Base-by-base conservation (phyloP, 2,113 vertebrate species). In the Pollachius pollachius region DNA sequence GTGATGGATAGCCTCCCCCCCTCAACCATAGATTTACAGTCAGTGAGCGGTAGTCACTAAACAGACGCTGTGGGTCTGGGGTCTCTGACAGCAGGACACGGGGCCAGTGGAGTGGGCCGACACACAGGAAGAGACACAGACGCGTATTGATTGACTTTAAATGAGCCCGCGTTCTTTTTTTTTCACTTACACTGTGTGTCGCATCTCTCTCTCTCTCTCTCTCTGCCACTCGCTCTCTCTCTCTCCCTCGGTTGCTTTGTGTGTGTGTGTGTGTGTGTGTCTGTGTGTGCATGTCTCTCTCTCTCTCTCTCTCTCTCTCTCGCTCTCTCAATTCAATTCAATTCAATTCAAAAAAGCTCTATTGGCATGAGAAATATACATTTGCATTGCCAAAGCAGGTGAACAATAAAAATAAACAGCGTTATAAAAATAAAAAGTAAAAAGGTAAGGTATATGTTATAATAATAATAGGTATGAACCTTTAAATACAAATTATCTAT, bases 101-200 rank as follows among this genome's bases (percentile, higher is more conserved):
- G 79, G 82, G n/a, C n/a, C 81, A 80, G 75, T 9, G 66, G 81
- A 84, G 78, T 60, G 56, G 56, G 79, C 73, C 84, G 0, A 91
- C 90, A 90, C 90, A 82, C 81, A 92, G 92, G 91, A 95, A 94
- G 93, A 91, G 69, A 91, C 91, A 89, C 88, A 94, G 94, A 96
- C 92, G 74, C 85, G 72, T 87, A 91, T 90, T 95, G 95, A 95
- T 94, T 94, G 89, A 90, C 93, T 92, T 94, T 92, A 94, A 95
- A 95, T 94, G 93, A 92, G 86, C 88, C 93, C 92, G n/a, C n/a
- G n/a, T n/a, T 88, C 86, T 13, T 1, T 18, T 1, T 18, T 19
- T 19, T 9, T 19, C 17, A 6, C 58, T 19, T 8, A 18, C 16
- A 2, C 58, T 60, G 8, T 60, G 17, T 60, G n/a, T 60, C 9